phyloP scores from a whole-genome alignment of 1,140 invertebrate genomes.

The Drosophila aff. region DNA sequence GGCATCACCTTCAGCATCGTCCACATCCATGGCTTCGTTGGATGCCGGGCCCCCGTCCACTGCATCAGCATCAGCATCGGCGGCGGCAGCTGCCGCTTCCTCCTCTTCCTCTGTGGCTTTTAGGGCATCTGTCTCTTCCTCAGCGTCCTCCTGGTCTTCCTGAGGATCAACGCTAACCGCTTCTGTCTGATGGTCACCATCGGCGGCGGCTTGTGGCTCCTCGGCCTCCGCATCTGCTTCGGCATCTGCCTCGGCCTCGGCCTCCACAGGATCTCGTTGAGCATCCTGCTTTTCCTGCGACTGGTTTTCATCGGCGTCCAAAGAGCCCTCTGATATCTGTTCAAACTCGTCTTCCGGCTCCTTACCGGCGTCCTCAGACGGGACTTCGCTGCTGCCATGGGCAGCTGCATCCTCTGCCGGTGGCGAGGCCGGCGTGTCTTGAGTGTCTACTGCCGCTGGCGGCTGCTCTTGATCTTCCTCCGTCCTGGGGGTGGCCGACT shows the following conservation, averaged over 20 bases:
- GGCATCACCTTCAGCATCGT: conserved; percentile 57
- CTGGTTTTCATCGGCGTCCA: conserved; percentile 73
- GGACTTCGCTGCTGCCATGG: conserved; percentile 4
- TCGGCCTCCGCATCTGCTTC: conserved; percentile 14
- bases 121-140: conserved; percentile 61
- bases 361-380: conserved; percentile 1
- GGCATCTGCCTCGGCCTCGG: conserved; percentile 23
- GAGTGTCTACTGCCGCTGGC: conserved; percentile 20
- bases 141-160: conserved; percentile 53
- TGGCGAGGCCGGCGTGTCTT: conserved; percentile 62
- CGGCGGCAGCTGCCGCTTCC: conserved; percentile 35
- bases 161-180: conserved; percentile 42
- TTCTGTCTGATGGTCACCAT: conserved; percentile 36
- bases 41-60: conserved; percentile 84
- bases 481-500: conserved; percentile 62
- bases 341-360: conserved; percentile 73
- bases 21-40: conserved; percentile 78
- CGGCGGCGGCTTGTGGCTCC: conserved; percentile 33
- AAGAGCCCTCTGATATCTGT: conserved; percentile 76
- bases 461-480: conserved; percentile 52
- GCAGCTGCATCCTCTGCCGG: conserved; percentile 54
- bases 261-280: conserved; percentile 23
- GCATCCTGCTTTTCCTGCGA: conserved; percentile 56
- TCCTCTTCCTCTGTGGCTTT: conserved; percentile 60
- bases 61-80: conserved; percentile 63